These are phyloP conservation scores for Oeneis ivallda DNA, from an alignment of 2,888 invertebrate species.

Conservation along the genomic window DNA sequence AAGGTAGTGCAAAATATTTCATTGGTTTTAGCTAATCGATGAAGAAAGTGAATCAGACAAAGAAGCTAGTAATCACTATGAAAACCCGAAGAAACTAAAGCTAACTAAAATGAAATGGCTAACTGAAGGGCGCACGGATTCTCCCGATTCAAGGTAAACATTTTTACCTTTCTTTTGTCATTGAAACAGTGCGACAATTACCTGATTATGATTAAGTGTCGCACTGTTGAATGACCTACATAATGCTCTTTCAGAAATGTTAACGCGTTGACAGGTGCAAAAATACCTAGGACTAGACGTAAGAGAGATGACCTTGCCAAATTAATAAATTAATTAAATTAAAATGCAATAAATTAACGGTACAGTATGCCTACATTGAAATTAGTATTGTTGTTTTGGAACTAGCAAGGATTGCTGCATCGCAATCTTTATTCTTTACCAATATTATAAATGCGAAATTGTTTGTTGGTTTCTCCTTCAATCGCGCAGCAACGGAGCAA, in stretches of 20 bases:
- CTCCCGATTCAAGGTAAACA: slow-evolving; percentile 62
- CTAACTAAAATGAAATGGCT: slow-evolving; percentile 75
- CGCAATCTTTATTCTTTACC: no score
- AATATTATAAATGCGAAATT: no score
- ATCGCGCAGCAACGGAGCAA: no score
- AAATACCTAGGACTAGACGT: slow-evolving; percentile 42
- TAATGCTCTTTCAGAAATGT: slow-evolving; percentile 66
- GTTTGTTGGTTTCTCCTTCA: no score
- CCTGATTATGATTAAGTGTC: not conserved
- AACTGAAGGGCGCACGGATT: slow-evolving; percentile 56
- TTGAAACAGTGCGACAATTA: not conserved
- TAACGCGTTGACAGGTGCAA: slow-evolving; percentile 71
- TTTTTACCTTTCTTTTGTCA: slow-evolving; percentile 28
- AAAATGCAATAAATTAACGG: slow-evolving; percentile 27
- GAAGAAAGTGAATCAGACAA: slow-evolving; percentile 26
- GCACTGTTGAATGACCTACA: slow-evolving; percentile 15
- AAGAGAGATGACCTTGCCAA: slow-evolving; percentile 41
- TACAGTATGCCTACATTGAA: not conserved
- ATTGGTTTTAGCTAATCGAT: slow-evolving; percentile 19
- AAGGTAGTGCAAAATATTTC: not conserved
- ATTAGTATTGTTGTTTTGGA: not conserved
- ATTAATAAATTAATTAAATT: no score
- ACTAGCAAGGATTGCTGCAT: no score
- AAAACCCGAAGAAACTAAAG: slow-evolving; percentile 60
- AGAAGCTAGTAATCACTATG: slow-evolving; percentile 24